Conservation (phyloP, 2,113 vertebrate genomes). For the Chiloscyllium plagiosum region DNA sequence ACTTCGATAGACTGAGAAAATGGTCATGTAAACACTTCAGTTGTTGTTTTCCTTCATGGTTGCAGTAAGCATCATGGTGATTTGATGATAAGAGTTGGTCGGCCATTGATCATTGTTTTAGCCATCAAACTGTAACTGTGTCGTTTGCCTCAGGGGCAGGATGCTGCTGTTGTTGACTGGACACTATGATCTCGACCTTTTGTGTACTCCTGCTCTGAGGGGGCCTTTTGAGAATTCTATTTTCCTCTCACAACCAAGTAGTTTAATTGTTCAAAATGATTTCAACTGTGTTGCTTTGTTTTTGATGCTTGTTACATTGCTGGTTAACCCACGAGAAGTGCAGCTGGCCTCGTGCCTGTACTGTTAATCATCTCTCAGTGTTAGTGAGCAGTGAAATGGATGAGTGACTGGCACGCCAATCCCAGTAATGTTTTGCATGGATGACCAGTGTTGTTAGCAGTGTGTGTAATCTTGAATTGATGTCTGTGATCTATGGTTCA, state of each 20-base stretch:
- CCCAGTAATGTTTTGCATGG: background rate
- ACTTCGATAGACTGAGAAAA: too few species aligned
- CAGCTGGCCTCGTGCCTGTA: background rate
- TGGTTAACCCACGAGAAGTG: background rate
- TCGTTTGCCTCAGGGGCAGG: background rate
- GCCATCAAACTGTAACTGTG: background rate
- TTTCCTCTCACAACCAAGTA: background rate
- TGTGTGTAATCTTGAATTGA: background rate
- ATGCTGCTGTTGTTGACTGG: conserved; percentile 13
- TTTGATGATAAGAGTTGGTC: background rate
- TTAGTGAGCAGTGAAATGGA: background rate
- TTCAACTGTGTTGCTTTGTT: background rate
- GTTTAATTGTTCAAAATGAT: background rate
- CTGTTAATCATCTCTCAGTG: background rate
- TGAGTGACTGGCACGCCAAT: background rate
- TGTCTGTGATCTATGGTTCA: background rate
- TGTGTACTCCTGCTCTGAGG: background rate
- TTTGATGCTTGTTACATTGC: background rate
- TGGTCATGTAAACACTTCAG: too few species aligned
- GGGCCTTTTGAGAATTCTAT: background rate
- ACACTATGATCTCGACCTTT: conserved; percentile 10
- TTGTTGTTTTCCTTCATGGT: too few species aligned
- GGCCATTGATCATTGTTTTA: background rate
- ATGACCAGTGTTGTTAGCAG: conserved; percentile 2
- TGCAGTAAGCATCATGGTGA: background rate